Evolutionary conservation across 2,113 vertebrate genomes (phyloP), one percentile per base, ranked within the genome.

Genomic region (Chaenocephalus aceratus): DNA sequence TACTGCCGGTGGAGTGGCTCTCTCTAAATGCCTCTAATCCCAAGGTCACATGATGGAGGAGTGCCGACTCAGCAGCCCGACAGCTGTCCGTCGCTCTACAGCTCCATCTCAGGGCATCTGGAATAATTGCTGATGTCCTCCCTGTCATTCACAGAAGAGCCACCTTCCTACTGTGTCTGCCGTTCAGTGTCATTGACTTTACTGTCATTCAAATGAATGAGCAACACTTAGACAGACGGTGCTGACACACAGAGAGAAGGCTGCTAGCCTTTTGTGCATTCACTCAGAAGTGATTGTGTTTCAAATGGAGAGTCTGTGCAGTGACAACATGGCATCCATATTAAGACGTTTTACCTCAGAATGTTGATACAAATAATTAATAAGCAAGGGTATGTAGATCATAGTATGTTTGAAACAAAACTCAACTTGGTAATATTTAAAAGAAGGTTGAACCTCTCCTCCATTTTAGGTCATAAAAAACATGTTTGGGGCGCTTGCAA

Each of bases 21-120:
- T 68, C 72, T 41, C 65, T 77, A 59, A 86, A 85, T 7, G 79
- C 82, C 57, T 64, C 34, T 89, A 89, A 90, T 89, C 89, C 85
- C 59, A 60, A 45, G 64, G 82, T 90, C 90, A 88, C 90, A 46
- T 86, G 87, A 58, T 70, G 70, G 53, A 48, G 77, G 65, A 84
- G 68, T 7, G 80, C 82, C 57, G 82, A 84, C 52, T 87, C 90
- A 89, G 86, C 89, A 82, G 44, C 45, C 2, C 14, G 66, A 57
- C 79, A 84, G 82, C 81, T 14, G 59, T 73, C 80, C 16, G 79
- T 84, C 85, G 58, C 58, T 72, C 72, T 48, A 45, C 70, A 61
- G 64, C 80, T 72, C 54, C 79, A 63, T 86, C 75, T 84, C 30
- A 60, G 52, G 14, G 62, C 75, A 64, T 70, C 65, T 79, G 10